These are phyloP conservation scores for Trichacis sp. DNA, from an alignment of 2,888 invertebrate genomes.

Conservation along the genomic window DNA sequence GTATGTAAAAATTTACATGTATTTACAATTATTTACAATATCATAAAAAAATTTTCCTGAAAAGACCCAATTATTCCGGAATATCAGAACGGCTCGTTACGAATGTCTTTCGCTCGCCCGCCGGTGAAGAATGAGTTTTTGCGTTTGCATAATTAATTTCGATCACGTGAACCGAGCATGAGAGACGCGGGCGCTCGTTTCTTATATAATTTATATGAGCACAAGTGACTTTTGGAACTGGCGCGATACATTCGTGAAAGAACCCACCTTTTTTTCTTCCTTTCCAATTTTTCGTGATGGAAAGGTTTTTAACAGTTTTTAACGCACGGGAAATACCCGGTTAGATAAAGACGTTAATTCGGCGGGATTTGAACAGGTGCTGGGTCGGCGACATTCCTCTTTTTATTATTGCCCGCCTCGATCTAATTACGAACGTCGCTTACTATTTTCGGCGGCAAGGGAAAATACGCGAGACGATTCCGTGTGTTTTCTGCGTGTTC, in stretches of 20 bases:
- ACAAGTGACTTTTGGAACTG: not conserved
- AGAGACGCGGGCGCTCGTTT: not conserved
- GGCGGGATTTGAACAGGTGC: not conserved
- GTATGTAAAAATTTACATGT: no score
- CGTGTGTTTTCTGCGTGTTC: no score
- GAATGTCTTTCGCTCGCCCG: not conserved
- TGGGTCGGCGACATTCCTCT: not conserved
- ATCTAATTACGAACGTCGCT: no score
- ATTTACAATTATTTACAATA: no score
- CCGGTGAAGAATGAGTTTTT: slow-evolving; percentile 3
- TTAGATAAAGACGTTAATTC: not conserved
- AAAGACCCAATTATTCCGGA: slow-evolving; percentile 6
- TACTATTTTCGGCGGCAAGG: no score
- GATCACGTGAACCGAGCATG: slow-evolving; percentile 1
- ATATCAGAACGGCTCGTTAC: not conserved
- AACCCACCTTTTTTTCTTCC: not conserved
- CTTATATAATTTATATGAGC: slow-evolving; percentile 1
- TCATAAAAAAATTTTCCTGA: no score
- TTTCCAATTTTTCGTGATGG: not conserved
- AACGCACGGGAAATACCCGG: not conserved
- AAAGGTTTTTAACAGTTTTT: no score
- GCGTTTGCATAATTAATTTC: slow-evolving; percentile 7
- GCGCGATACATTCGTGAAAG: not conserved
- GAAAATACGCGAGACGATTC: no score
- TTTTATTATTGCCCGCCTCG: not conserved